These are phyloP conservation scores for Nesidiocoris tenuis DNA, from an alignment of 2,888 invertebrate genomes.

Conservation along the genomic window DNA sequence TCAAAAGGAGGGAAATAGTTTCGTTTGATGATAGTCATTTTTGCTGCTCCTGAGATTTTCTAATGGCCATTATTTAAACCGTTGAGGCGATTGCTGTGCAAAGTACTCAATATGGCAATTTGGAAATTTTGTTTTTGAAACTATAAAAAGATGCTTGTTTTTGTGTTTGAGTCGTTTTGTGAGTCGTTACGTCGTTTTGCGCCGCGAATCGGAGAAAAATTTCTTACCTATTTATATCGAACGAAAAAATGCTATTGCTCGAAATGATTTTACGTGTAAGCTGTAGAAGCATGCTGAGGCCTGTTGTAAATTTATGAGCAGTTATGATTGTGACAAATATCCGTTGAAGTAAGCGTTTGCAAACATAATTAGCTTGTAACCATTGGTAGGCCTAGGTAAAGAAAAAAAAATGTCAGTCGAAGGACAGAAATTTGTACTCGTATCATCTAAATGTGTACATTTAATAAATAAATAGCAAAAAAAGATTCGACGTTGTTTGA, in stretches of 20 bases:
- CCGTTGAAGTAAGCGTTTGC: constrained; percentile 27
- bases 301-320: constrained; percentile 39
- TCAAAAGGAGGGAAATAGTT: constrained; percentile 5
- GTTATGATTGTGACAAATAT: constrained; percentile 31
- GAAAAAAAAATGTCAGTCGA: constrained; percentile 20
- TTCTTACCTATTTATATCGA: not conserved
- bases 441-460: constrained; percentile 47
- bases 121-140: not conserved
- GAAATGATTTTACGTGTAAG: not conserved
- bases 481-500: constrained; percentile 1
- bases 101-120: not conserved
- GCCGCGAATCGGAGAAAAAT: not conserved
- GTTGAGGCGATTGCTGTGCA: no score
- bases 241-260: not conserved
- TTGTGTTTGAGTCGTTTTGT: not conserved
- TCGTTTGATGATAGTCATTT: constrained; percentile 19
- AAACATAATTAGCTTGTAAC: constrained; percentile 38
- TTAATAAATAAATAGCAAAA: constrained; percentile 45
- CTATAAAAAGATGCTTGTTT: not conserved
- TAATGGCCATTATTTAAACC: not conserved
- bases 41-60: not conserved
- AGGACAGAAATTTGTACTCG: constrained; percentile 45
- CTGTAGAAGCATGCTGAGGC: not conserved
- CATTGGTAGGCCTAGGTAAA: constrained; percentile 37
- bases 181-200: not conserved